Percentiles rank a stretch among this genome's conserved stretches.
Conservation (phyloP, 1,140 invertebrate species). For the Caenorhabditis remanei region DNA sequence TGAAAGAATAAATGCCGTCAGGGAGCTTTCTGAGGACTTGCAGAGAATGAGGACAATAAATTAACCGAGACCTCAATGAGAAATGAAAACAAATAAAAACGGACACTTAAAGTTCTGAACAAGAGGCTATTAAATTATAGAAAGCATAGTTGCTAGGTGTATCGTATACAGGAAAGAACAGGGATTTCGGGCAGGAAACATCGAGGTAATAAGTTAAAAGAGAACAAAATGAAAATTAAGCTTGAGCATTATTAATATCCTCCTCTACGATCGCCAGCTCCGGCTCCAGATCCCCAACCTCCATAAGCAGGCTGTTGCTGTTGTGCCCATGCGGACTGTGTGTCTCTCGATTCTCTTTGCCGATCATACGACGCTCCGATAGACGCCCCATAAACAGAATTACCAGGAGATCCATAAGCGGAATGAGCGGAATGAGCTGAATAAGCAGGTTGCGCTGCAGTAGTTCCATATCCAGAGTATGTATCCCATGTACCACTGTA, state of each 20-base stretch:
- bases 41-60: neutral
- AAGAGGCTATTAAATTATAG: neutral
- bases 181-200: neutral
- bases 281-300: conserved; percentile 12
- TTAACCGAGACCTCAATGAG: conserved; percentile 28
- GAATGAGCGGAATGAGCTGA: neutral
- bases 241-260: conserved; percentile 8
- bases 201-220: neutral
- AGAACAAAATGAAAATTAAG: neutral
- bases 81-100: neutral
- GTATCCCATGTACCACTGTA: conserved; percentile 3
- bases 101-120: neutral
- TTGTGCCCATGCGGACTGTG: conserved; percentile 12
- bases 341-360: conserved; percentile 25
- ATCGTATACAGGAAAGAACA: neutral
- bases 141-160: neutral
- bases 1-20: neutral
- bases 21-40: neutral
- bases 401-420: neutral
- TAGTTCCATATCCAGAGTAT: neutral
- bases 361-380: neutral
- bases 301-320: neutral
- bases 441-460: neutral
- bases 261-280: conserved; percentile 30
- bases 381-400: neutral